Evolutionary conservation across 2,797 vertebrate species (phyloP).

Genomic region (Otolemur crassicaudatus): DNA sequence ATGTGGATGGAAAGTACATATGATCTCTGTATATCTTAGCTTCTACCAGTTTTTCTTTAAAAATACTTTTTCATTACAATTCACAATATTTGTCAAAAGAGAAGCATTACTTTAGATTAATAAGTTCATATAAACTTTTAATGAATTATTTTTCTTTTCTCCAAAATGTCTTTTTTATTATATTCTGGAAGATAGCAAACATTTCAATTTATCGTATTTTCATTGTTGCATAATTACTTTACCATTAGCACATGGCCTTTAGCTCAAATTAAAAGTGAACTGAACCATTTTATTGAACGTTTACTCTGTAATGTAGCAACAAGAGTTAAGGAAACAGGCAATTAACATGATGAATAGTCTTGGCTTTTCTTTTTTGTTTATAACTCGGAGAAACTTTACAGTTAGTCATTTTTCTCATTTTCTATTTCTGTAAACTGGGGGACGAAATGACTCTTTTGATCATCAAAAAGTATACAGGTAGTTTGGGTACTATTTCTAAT

Average conservation of each 20-base stretch:
- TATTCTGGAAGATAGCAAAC: neutral
- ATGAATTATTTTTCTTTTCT: neutral
- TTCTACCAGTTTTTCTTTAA: neutral
- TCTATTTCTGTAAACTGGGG: neutral
- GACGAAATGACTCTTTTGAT: neutral
- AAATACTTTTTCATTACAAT: neutral
- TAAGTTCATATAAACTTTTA: neutral
- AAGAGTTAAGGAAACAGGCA: neutral
- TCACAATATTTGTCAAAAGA: conserved; percentile 14
- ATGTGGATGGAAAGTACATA: neutral
- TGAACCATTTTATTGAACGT: neutral
- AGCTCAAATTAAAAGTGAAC: neutral
- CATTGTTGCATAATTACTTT: neutral
- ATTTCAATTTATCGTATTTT: neutral
- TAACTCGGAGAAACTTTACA: neutral
- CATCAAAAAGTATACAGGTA: neutral
- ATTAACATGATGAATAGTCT: neutral
- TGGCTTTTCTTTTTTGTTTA: neutral
- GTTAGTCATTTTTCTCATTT: neutral
- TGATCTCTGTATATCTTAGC: neutral
- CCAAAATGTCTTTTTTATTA: neutral
- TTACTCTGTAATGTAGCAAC: neutral
- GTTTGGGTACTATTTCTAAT: neutral
- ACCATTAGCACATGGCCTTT: neutral
- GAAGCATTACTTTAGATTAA: neutral